Evolutionary conservation across 2,888 invertebrate species (phyloP), one percentile per base, ranked within the genome.

Genomic region (Hoplodrina ambigua): DNA sequence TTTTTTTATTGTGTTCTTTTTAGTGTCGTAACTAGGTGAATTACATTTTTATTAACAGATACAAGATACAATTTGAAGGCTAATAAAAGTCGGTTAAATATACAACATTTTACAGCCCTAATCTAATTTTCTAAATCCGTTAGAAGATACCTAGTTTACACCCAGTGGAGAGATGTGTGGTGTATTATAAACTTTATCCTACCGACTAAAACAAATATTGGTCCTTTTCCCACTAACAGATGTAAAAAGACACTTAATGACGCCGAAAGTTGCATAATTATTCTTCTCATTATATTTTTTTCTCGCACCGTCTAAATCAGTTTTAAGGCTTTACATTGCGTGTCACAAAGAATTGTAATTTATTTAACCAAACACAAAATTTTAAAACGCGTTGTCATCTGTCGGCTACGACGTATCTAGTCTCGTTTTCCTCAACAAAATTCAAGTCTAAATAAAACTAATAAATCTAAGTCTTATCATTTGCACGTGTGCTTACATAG

Each of bases 381-480:
- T n/a, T n/a, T n/a, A n/a, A 41, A 13, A 41, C 8, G 41, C 13
- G 2, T 41, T 13, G 13, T 3, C 11, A 11, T 41, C 13, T 41
- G 41, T 46, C 11, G n/a, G n/a, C 19, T 68, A 17, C 25, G 7
- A 13, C 55, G 13, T 30, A 44, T 44, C 15, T 13, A 41, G 19
- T 2, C 25, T 25, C 46, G 37, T 15, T 68, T 19, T 53, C 13
- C 6, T 8, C 11, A 46, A 55, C 37, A 33, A 25, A 7, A 49
- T 30, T 49, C 11, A 1, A 44, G 30, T 15, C 30, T 20, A 52
- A 56, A 69, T 69, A 44, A 52, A 57, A 57, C 33, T 4, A 57
- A 57, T 33, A 56, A 70, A 52, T 53, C 44, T 37, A 49, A 33
- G 4, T 59, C 44, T 63, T 70, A 77, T 76, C 74, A 59, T 30